A percentile compares a stretch with the other conserved stretches of the same genome.
Evolutionary conservation across 2,113 vertebrate genomes (phyloP).

Genomic region (Serilophus lunatus): DNA sequence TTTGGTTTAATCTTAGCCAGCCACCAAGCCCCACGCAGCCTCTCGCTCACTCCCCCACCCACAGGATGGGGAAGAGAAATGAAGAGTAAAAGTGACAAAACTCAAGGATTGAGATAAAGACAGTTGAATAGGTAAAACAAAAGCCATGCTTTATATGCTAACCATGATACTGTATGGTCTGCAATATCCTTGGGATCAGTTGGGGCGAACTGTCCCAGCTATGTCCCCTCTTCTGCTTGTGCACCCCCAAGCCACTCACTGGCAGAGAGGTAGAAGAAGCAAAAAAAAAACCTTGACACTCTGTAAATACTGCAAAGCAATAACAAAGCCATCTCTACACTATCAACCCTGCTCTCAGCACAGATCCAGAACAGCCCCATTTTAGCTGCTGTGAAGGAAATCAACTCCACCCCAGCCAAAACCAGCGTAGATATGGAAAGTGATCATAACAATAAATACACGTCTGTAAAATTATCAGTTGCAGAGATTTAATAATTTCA

Average conservation of each 20-base stretch:
- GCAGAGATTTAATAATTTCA: neutral
- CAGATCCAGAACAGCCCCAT: neutral
- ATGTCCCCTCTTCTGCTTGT: neutral
- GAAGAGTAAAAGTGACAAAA: neutral
- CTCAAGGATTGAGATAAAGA: neutral
- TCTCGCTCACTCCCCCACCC: neutral
- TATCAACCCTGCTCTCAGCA: neutral
- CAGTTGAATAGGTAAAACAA: neutral
- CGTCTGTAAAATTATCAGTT: neutral
- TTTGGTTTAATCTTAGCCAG: neutral
- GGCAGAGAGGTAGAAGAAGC: accelerated
- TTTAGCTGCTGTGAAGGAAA: neutral
- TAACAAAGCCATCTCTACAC: neutral
- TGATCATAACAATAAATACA: neutral
- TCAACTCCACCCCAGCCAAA: neutral
- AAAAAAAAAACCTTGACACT: neutral
- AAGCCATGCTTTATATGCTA: neutral
- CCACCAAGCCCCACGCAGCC: neutral
- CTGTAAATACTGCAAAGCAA: neutral
- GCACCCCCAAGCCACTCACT: neutral
- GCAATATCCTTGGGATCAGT: neutral
- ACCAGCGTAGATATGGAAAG: neutral
- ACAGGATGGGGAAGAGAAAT: neutral
- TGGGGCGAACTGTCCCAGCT: neutral
- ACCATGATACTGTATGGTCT: accelerated